phyloP scores from a whole-genome alignment of 2,888 invertebrate genomes.

The Heliconius hortense region DNA sequence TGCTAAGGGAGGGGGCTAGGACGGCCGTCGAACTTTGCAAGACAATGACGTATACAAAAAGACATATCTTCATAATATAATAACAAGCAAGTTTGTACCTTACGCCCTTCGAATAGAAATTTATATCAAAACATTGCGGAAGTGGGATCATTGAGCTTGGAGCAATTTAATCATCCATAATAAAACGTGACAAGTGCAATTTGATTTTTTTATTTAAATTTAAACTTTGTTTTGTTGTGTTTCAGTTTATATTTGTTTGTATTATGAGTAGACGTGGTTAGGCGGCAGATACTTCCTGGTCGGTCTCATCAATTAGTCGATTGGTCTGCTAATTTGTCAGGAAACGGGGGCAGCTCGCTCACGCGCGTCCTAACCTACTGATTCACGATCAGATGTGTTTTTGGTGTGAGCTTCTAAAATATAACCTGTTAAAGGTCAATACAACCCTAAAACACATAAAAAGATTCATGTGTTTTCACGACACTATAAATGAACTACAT shows the following conservation, averaged over 20 bases:
- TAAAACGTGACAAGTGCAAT: slow-evolving; percentile 54
- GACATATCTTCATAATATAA: slow-evolving; percentile 49
- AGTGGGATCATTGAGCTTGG: slow-evolving; percentile 78
- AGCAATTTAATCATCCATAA: slow-evolving; percentile 62
- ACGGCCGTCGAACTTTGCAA: slow-evolving; percentile 75
- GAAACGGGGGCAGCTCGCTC: slow-evolving; percentile 68
- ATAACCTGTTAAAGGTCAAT: slow-evolving; percentile 1
- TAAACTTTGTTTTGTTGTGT: slow-evolving; percentile 39
- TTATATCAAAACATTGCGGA: slow-evolving; percentile 52
- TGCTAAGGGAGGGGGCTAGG: slow-evolving; percentile 69
- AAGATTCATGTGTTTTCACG: not conserved
- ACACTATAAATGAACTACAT: not conserved
- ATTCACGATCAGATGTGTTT: slow-evolving; percentile 42
- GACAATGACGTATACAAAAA: slow-evolving; percentile 46
- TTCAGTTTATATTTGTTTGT: slow-evolving; percentile 46
- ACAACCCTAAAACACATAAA: not conserved
- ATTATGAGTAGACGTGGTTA: slow-evolving; percentile 50
- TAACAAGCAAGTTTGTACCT: slow-evolving; percentile 49
- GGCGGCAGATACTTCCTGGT: slow-evolving; percentile 72
- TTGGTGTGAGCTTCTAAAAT: slow-evolving; percentile 36
- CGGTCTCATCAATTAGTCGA: slow-evolving; percentile 73
- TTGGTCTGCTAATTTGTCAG: slow-evolving; percentile 73
- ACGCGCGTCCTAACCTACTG: slow-evolving; percentile 54
- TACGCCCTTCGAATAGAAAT: slow-evolving; percentile 49
- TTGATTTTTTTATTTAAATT: slow-evolving; percentile 40